Evolutionary conservation across 2,888 invertebrate species (phyloP).

Genomic region (Smittia aterrima): DNA sequence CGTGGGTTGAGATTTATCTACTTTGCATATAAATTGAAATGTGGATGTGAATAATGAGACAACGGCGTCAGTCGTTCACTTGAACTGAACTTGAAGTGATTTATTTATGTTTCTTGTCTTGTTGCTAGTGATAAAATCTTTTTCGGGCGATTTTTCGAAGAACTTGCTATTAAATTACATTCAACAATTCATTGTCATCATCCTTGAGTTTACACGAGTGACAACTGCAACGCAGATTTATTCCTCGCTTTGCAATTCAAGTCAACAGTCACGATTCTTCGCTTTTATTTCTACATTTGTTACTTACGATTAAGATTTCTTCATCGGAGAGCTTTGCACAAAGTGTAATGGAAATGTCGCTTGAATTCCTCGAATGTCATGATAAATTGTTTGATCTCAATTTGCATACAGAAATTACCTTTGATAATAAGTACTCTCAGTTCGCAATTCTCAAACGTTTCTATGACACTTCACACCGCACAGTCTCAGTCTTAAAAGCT

Average conservation of each 20-base stretch:
- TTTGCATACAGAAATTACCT: conserved; percentile 15
- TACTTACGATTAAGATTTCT: too few relatives aligned
- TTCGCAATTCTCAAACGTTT: not conserved
- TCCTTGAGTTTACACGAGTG: too few relatives aligned
- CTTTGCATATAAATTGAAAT: conserved; percentile 38
- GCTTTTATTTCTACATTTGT: too few relatives aligned
- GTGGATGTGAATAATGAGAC: conserved; percentile 1
- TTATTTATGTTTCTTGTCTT: not conserved
- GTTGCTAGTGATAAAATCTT: too few relatives aligned
- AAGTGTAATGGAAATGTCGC: not conserved
- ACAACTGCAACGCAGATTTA: too few relatives aligned
- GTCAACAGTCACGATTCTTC: too few relatives aligned
- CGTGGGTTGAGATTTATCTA: conserved; percentile 34
- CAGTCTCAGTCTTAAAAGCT: not conserved
- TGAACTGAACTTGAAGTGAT: not conserved
- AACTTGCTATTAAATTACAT: too few relatives aligned
- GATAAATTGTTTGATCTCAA: not conserved
- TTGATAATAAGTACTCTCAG: not conserved
- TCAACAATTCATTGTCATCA: too few relatives aligned
- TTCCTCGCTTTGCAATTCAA: too few relatives aligned
- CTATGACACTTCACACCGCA: not conserved
- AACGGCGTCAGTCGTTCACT: not conserved
- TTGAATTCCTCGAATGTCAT: not conserved
- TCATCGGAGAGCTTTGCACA: too few relatives aligned
- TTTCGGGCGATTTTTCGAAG: too few relatives aligned